These are phyloP conservation scores for Chiloscyllium punctatum DNA, from an alignment of 2,797 vertebrate species.

Conservation along the genomic window DNA sequence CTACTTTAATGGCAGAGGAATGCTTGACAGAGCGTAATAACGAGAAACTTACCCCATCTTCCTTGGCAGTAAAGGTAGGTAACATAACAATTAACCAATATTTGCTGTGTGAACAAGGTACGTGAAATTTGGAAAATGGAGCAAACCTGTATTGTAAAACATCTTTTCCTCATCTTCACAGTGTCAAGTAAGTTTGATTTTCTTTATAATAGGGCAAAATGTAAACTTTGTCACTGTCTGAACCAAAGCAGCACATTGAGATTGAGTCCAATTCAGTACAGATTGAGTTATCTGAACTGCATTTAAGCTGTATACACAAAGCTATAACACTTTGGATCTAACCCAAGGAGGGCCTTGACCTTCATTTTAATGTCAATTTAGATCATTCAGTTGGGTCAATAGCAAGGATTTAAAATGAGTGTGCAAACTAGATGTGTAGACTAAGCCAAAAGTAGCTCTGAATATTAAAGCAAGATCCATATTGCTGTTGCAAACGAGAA, in stretches of 20 bases:
- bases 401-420: too few relatives aligned
- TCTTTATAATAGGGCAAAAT: background rate
- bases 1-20: conserved; percentile 94
- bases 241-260: background rate
- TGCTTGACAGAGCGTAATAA: conserved; percentile 82
- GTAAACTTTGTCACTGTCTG: background rate
- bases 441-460: too few relatives aligned
- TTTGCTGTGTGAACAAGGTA: background rate
- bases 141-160: background rate
- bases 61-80: conserved; percentile 85
- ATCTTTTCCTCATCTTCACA: background rate
- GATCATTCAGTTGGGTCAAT: too few relatives aligned
- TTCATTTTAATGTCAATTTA: too few relatives aligned
- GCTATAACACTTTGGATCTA: too few relatives aligned
- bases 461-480: too few relatives aligned
- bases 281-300: too few relatives aligned
- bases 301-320: too few relatives aligned
- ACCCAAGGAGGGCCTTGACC: too few relatives aligned
- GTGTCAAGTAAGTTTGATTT: background rate
- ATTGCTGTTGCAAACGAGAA: too few relatives aligned
- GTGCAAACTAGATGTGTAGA: too few relatives aligned
- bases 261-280: too few relatives aligned
- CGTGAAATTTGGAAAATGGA: background rate
- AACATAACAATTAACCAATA: background rate
- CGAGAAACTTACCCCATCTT: conserved; percentile 84